These are phyloP conservation scores for Apaloderma vittatum DNA, from an alignment of 2,113 vertebrate genomes.

Conservation along the genomic window DNA sequence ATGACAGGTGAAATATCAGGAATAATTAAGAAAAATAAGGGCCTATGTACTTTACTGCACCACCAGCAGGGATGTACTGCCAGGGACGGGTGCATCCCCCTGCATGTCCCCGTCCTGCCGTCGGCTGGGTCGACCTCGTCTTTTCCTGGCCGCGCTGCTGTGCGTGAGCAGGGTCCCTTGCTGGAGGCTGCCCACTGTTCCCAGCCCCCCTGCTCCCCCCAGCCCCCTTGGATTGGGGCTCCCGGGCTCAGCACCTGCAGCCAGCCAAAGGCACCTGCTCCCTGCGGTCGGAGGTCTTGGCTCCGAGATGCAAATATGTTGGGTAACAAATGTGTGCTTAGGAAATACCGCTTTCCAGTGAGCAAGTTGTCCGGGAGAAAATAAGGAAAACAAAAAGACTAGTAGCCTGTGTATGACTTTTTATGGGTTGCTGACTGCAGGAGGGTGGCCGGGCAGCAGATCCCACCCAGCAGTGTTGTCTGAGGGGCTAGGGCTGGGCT, in stretches of 20 bases:
- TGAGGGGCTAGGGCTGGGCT: background rate
- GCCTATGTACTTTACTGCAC: slow-evolving; percentile 47
- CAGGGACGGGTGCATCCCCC: background rate
- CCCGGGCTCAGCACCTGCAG: rapidly evolving
- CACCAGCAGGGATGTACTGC: background rate
- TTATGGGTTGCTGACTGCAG: rapidly evolving
- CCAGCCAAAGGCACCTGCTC: background rate
- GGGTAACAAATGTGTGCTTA: background rate
- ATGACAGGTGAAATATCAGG: slow-evolving; percentile 77
- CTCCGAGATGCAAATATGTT: rapidly evolving
- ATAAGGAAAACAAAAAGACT: background rate
- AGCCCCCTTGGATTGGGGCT: background rate
- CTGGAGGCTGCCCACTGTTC: no score
- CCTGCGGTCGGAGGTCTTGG: background rate
- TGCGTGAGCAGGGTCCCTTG: no score
- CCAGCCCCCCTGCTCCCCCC: no score
- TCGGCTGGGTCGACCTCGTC: background rate
- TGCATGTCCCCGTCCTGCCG: background rate
- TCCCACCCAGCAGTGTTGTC: background rate
- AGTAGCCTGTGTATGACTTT: background rate
- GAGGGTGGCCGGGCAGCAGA: background rate
- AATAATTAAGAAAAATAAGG: slow-evolving; percentile 86
- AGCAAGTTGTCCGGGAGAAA: background rate
- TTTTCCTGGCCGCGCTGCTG: no score
- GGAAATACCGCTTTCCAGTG: rapidly evolving